Evolutionary conservation across 2,888 invertebrate species (phyloP), one percentile per base, ranked within the genome.

Genomic region (Sarcophaga variegata): DNA sequence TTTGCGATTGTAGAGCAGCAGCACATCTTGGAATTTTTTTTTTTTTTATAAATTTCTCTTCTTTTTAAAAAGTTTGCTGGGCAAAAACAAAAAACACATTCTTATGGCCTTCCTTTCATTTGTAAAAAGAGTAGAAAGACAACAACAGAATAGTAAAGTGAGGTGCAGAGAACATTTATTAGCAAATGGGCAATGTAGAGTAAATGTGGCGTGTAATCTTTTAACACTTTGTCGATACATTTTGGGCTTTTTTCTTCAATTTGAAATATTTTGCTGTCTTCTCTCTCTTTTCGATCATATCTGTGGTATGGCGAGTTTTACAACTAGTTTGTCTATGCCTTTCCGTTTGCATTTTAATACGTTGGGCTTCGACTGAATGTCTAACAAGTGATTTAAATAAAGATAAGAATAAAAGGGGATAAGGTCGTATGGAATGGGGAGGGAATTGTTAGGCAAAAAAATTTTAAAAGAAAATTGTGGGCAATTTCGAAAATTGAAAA

Each of bases 121-220:
- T 70, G 75, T 54, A 22, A 81, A 64, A 76, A 76, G 17, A 54
- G 54, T 10, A 54, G 17, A 54, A 54, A 54, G 17, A 17, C 54
- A 54, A 54, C 12, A 54, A 54, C 17, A 17, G 4, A 17, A 17
- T 54, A 54, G 49, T n/a, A 14, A 25, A 37, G 60, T 12, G 49
- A 0, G 77, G 66, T 80, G 80, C 59, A 49, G 60, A 59, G 60
- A 49, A 59, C 67, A 45, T 59, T 60, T 77, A 71, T 60, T 77
- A 66, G 71, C 77, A 77, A 83, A 83, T 77, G 66, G 77, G 59
- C 81, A 74, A 45, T 81, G 72, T 81, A 79, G 49, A 75, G 75
- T 67, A 75, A 83, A 83, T 86, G 86, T 86, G 82, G 82, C 76
- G 70, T 86, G 67, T 80, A 86, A 86, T 86, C 82, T 86, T 76